Evolutionary conservation across 2,888 invertebrate species (phyloP), one percentile per base, ranked within the genome.

Genomic region (Dryomyza anilis): DNA sequence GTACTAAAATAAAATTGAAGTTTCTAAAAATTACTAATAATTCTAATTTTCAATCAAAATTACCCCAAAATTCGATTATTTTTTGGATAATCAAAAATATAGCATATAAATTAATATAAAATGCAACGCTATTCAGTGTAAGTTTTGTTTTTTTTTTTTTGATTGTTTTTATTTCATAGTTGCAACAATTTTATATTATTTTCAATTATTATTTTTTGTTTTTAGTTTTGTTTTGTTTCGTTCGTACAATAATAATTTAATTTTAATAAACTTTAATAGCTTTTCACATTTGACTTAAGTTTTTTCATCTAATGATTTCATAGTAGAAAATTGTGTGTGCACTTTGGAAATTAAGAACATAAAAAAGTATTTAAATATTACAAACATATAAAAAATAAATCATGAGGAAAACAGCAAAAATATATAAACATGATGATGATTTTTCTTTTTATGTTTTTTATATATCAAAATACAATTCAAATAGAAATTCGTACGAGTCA

Each of bases 241-340:
- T 61, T 36, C 61, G 61, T 61, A 61, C 61, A 61, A 60, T 53
- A 53, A 43, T 61, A 25, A 25, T 36, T 61, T 30, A 25, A 50
- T 8, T 43, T 29, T 19, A 27, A 30, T 61, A 39, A 52, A 59
- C 33, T 61, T 52, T 27, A 43, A 27, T 29, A 30, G 19, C 30
- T 12, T 33, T 33, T 61, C 43, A 43, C 27, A 43, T 61, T 53
- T 46, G 29, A 23, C 50, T 52, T 39, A 36, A 25, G 52, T 61
- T 25, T n/a, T n/a, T 52, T 30, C 52, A 61, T 36, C 33, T 55
- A 55, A 55, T 39, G 30, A 29, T 52, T 36, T 52, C 27, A 61
- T 39, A 39, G 61, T 61, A 61, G 61, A 61, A 53, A 61, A 61
- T 52, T 45, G 61, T n/a, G n/a, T 53, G 61, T 53, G 61, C 61